Base-by-base conservation (phyloP, 2,888 invertebrate species). In the Leptogaster cylindrica region DNA sequence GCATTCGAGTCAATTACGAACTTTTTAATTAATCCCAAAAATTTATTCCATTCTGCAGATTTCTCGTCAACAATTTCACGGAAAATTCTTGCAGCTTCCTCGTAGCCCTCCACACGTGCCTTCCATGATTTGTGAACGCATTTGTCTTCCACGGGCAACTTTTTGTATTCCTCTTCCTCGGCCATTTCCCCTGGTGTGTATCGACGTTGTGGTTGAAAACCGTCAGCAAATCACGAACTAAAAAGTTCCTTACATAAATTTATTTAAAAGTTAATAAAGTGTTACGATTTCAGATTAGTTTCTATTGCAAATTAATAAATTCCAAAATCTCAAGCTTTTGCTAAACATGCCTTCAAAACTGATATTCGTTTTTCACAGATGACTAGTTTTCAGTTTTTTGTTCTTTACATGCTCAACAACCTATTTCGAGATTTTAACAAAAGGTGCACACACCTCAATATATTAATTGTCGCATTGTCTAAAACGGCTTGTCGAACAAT, bases 111-210 rank as follows among this genome's bases (percentile, higher is more conserved):
- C 1, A 96, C 86, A 72, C 98, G 86, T 3, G 97, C 97, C 81
- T 97, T 97, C 97, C 97, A 98, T 66, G 91, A 83, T 83, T 97
- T 97, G 81, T 97, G 97, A 12, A 91, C 88, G 79, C 93, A 93
- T 78, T 93, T 88, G 68, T 97, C 97, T 72, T 97, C 97, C 48
- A 94, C 84, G 0, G 93, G 88, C 71, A 94, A 82, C 82, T 94
- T 94, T 74, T 90, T 89, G 77, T 89, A 94, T 82, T 94, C 93
- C 71, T 91, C 92, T 75, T 92, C 92, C 78, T 93, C 91, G 75
- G 91, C 91, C 91, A 91, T 91, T n/a, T n/a, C n/a, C n/a, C n/a
- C n/a, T n/a, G n/a, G n/a, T n/a, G n/a, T n/a, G n/a, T n/a, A n/a
- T n/a, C n/a, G n/a, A n/a, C n/a, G n/a, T n/a, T n/a, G n/a, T n/a